phyloP scores from a whole-genome alignment of 2,797 vertebrate species.

The Rhyacichthys aspro region DNA sequence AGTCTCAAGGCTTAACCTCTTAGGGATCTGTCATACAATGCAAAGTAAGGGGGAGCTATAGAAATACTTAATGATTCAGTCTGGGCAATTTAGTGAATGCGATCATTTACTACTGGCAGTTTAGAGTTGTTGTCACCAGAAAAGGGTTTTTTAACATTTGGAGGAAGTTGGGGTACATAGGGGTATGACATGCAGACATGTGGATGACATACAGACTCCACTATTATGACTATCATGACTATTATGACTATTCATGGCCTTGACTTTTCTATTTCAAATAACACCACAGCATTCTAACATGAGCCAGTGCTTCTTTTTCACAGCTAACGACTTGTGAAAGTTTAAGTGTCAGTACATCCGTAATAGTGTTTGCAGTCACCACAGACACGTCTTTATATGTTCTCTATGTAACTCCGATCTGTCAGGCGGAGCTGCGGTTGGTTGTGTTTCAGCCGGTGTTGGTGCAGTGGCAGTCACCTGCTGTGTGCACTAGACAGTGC shows the following conservation, averaged over 20 bases:
- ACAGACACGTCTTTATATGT: slow-evolving; percentile 22
- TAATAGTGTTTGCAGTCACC: slow-evolving; percentile 29
- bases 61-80: too few relatives aligned
- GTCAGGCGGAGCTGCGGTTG: slow-evolving; percentile 1
- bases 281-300: slow-evolving; percentile 12
- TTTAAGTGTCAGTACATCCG: slow-evolving; percentile 18
- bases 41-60: too few relatives aligned
- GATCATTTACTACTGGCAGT: too few relatives aligned
- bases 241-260: too few relatives aligned
- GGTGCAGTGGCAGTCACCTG: slow-evolving; percentile 56
- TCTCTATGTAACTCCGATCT: slow-evolving; percentile 34
- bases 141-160: too few relatives aligned
- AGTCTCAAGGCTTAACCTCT: too few relatives aligned
- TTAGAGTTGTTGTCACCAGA: too few relatives aligned
- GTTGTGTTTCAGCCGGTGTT: slow-evolving; percentile 35
- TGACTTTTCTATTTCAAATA: too few relatives aligned
- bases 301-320: slow-evolving; percentile 41
- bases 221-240: too few relatives aligned
- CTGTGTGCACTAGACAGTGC: slow-evolving; percentile 52
- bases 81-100: too few relatives aligned
- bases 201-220: neutral
- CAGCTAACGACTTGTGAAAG: slow-evolving; percentile 35
- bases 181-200: slow-evolving; percentile 26
- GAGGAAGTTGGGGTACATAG: too few relatives aligned
- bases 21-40: too few relatives aligned